phyloP scores from a whole-genome alignment of 1,140 invertebrate genomes.

The Eciton burchellii region DNA sequence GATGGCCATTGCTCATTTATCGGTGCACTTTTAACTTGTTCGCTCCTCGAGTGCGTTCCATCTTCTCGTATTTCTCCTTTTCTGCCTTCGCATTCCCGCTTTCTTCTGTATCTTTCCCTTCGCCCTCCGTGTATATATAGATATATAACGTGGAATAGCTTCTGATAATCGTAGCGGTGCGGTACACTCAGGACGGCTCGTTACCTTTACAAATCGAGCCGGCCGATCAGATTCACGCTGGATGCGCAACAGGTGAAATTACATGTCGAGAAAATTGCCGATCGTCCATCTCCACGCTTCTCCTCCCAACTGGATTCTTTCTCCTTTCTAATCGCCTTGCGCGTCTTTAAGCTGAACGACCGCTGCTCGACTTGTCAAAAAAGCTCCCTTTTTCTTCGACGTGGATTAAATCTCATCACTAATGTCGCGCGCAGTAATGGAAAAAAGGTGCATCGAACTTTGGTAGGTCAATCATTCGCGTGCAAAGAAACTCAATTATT shows the following conservation, averaged over 20 bases:
- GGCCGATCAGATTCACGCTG: conserved; percentile 76
- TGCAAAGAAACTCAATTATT: background rate
- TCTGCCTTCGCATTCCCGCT: conserved; percentile 5
- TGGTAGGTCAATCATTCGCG: background rate
- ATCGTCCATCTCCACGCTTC: conserved; percentile 56
- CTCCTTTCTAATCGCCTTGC: conserved; percentile 14
- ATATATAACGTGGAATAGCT: conserved; percentile 21
- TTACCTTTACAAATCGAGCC: conserved; percentile 74
- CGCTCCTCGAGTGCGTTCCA: conserved; percentile 23
- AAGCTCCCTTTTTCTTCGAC: background rate
- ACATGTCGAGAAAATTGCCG: conserved; percentile 78
- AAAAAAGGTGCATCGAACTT: background rate
- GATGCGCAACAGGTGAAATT: conserved; percentile 80
- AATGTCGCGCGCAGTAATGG: background rate
- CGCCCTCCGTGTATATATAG: conserved; percentile 19
- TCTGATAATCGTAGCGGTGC: conserved; percentile 56
- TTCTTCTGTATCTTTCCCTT: conserved; percentile 26
- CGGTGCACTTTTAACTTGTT: background rate
- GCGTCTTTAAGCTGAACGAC: conserved; percentile 13
- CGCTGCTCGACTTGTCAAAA: background rate
- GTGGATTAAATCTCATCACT: background rate
- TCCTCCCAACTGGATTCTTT: background rate
- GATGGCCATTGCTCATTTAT: background rate
- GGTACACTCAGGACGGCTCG: conserved; percentile 57
- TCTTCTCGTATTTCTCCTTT: conserved; percentile 11